Conservation (phyloP, 2,888 invertebrate genomes). For the Augiades crinisus region DNA sequence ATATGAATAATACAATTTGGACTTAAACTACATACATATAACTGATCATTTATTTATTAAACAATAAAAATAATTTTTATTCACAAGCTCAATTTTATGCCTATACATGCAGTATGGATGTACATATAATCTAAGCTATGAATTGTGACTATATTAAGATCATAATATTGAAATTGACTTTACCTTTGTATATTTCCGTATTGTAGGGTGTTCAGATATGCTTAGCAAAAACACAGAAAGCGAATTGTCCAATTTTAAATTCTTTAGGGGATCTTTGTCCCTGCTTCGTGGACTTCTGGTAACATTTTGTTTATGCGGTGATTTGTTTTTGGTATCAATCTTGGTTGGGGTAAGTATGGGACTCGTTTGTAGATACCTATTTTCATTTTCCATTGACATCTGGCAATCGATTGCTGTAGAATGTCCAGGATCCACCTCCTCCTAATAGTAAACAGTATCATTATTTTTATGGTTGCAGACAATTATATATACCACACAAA, state of each 20-base stretch:
- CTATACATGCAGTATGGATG: too few species aligned
- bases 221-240: conserved; percentile 30
- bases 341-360: conserved; percentile 35
- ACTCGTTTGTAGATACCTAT: conserved; percentile 34
- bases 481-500: too few species aligned
- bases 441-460: background rate
- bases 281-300: conserved; percentile 35
- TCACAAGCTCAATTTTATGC: too few species aligned
- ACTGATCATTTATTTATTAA: too few species aligned
- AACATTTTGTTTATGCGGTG: conserved; percentile 20
- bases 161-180: background rate
- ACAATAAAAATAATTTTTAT: too few species aligned
- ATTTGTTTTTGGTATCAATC: conserved; percentile 11
- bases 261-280: conserved; percentile 37
- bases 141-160: background rate
- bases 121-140: too few species aligned
- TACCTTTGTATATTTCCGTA: conserved; percentile 7
- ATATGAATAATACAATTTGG: too few species aligned
- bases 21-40: too few species aligned
- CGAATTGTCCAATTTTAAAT: conserved; percentile 34
- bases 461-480: too few species aligned
- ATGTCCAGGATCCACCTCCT: background rate
- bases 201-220: conserved; percentile 31
- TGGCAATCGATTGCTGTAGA: background rate
- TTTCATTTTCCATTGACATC: conserved; percentile 21